phyloP scores from a whole-genome alignment of 2,797 vertebrate species.

The Ptychadena robeensis region DNA sequence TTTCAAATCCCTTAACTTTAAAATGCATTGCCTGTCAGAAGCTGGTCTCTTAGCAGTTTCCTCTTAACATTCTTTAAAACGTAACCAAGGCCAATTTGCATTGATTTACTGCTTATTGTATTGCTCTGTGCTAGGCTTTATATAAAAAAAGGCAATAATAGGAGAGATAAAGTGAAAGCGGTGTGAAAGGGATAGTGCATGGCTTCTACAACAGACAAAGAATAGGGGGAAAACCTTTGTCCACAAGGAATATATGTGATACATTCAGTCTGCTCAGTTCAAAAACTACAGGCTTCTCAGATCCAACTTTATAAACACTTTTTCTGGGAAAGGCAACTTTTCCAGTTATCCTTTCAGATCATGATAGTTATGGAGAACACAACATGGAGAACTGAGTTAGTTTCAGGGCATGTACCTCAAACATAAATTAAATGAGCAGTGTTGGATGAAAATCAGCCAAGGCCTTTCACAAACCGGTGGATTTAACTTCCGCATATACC shows the following conservation, averaged over 20 bases:
- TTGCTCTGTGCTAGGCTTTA: slow-evolving; percentile 81
- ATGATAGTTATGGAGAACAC: not conserved
- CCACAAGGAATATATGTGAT: slow-evolving; percentile 48
- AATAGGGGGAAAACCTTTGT: slow-evolving; percentile 43
- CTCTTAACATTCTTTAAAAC: slow-evolving; percentile 87
- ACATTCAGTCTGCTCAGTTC: slow-evolving; percentile 49
- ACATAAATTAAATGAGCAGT: too few species aligned
- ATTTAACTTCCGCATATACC: too few species aligned
- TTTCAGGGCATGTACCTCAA: not conserved
- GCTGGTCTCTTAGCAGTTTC: slow-evolving; percentile 83
- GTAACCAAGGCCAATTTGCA: slow-evolving; percentile 86
- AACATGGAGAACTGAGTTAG: not conserved
- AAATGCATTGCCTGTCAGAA: slow-evolving; percentile 85
- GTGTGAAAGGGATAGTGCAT: slow-evolving; percentile 65
- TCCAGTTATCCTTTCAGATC: not conserved
- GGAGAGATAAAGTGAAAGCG: slow-evolving; percentile 64
- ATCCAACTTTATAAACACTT: slow-evolving; percentile 28
- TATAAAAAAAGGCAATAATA: slow-evolving; percentile 78
- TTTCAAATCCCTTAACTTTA: slow-evolving; percentile 86
- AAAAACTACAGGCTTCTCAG: slow-evolving; percentile 30
- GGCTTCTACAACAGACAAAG: slow-evolving; percentile 64
- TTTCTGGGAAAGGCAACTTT: slow-evolving; percentile 13
- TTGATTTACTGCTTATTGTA: slow-evolving; percentile 87
- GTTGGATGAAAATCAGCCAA: too few species aligned
- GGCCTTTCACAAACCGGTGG: too few species aligned